These are phyloP conservation scores for Drosophila bocki DNA, from an alignment of 1,140 invertebrate genomes.

Conservation along the genomic window DNA sequence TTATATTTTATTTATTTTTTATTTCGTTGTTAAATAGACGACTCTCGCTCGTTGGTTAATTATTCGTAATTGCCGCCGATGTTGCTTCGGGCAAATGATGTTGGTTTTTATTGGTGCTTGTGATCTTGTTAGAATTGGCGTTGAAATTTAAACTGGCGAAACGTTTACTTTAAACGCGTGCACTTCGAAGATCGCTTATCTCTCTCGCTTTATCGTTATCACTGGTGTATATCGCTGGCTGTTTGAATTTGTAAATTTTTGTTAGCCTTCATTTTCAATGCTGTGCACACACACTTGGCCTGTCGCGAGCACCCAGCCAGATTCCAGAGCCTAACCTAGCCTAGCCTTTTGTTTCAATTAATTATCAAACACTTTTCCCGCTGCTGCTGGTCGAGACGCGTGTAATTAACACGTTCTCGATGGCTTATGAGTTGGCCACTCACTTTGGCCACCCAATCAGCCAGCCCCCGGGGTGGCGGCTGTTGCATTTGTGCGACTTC, in stretches of 20 bases:
- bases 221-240: constrained; percentile 47
- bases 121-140: constrained; percentile 47
- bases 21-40: constrained; percentile 41
- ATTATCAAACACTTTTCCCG: constrained; percentile 58
- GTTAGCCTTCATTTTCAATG: constrained; percentile 62
- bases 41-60: constrained; percentile 46
- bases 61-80: constrained; percentile 51
- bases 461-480: constrained; percentile 2
- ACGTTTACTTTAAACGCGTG: constrained; percentile 75
- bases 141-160: constrained; percentile 71
- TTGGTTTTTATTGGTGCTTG: constrained; percentile 20
- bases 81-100: constrained; percentile 29
- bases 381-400: constrained; percentile 15
- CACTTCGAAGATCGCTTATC: constrained; percentile 63
- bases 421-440: constrained; percentile 57
- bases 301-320: constrained; percentile 19
- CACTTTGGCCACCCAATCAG: background rate
- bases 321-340: constrained; percentile 3
- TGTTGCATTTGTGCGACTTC: constrained; percentile 77
- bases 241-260: constrained; percentile 31
- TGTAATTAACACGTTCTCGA: constrained; percentile 79
- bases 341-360: constrained; percentile 48
- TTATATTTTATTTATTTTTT: constrained; percentile 18
- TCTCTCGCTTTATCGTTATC: constrained; percentile 54
- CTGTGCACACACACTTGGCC: constrained; percentile 66